phyloP scores from a whole-genome alignment of 2,113 vertebrate genomes.

The Clupea harengus region DNA sequence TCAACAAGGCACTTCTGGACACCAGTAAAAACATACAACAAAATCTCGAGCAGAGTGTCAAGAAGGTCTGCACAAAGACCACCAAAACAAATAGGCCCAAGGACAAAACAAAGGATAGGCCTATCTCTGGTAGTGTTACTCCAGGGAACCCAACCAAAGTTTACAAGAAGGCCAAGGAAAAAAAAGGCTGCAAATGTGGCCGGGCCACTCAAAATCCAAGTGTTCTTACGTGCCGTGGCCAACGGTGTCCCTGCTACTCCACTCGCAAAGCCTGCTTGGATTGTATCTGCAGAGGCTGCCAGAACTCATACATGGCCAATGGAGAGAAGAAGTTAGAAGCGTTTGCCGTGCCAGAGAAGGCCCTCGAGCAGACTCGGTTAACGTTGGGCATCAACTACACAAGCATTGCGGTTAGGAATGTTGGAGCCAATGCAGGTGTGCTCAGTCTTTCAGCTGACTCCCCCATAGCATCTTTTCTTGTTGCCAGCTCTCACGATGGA shows the following conservation, averaged over 20 bases:
- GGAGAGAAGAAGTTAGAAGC: conserved; percentile 99
- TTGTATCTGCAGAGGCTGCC: conserved; percentile 98
- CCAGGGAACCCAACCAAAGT: conserved; percentile 86
- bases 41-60: conserved; percentile 83
- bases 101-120: conserved; percentile 86
- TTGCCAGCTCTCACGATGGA: conserved; percentile 89
- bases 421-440: conserved; percentile 83
- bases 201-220: conserved; percentile 98
- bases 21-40: conserved; percentile 88
- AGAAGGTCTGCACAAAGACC: conserved; percentile 90
- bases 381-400: conserved; percentile 98
- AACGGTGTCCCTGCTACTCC: conserved; percentile 96
- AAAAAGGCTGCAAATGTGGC: conserved; percentile 98
- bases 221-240: conserved; percentile 97
- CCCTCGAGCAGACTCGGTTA: conserved; percentile 96
- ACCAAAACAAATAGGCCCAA: conserved; percentile 89
- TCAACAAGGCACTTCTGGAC: conserved; percentile 82
- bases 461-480: conserved; percentile 90
- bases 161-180: conserved; percentile 95
- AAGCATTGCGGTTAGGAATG: conserved; percentile 92
- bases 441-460: conserved; percentile 85
- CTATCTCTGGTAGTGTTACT: conserved; percentile 82
- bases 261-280: conserved; percentile 98
- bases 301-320: conserved; percentile 99
- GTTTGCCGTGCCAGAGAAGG: conserved; percentile 97